phyloP scores from a whole-genome alignment of 2,888 invertebrate genomes.

The Phytoseiulus persimilis region DNA sequence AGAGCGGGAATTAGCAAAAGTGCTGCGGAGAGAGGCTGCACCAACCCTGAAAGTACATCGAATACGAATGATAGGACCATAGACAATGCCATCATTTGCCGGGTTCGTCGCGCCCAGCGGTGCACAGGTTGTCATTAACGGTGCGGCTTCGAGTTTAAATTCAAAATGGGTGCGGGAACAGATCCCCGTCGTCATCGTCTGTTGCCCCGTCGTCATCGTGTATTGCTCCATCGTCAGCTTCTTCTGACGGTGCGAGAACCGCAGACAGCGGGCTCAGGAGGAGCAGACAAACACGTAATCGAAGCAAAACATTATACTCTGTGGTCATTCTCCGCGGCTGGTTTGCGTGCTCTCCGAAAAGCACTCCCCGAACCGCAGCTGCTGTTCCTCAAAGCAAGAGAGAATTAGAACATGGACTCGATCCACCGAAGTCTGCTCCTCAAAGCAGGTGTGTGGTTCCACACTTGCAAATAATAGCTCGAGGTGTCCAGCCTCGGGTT shows the following conservation, averaged over 20 bases:
- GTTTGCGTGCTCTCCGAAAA: not conserved
- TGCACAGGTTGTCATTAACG: not conserved
- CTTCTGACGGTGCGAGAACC: not conserved
- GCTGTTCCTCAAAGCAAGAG: not conserved
- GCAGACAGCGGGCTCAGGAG: not conserved
- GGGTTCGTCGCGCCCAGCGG: not conserved
- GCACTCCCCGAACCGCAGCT: not conserved
- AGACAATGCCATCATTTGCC: not conserved
- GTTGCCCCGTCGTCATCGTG: not conserved
- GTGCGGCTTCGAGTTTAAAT: not conserved
- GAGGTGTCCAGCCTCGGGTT: not conserved
- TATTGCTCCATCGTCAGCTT: not conserved
- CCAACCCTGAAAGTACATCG: not conserved
- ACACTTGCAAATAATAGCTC: not conserved
- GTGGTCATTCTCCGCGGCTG: not conserved
- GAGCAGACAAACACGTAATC: not conserved
- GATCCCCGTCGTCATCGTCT: not conserved
- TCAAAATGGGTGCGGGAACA: not conserved
- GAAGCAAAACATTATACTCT: not conserved
- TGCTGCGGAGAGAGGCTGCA: not conserved
- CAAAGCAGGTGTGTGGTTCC: not conserved
- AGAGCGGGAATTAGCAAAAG: not conserved
- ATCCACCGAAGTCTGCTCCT: not conserved
- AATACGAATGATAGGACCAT: not conserved
- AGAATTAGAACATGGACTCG: not conserved